Conservation (phyloP, 1,140 invertebrate genomes). For the Lepidostoma basale region DNA sequence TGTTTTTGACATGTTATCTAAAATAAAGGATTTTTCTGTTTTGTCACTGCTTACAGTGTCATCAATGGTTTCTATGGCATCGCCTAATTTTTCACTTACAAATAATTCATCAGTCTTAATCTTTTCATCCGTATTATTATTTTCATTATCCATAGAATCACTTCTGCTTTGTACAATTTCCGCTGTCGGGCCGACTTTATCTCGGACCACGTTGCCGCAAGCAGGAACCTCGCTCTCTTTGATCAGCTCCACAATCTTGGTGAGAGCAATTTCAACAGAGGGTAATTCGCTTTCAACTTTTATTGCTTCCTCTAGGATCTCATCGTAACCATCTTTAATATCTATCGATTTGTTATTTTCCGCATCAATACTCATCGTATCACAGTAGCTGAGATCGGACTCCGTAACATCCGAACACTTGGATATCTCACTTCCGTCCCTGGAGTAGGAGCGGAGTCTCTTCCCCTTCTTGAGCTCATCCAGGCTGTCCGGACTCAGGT, state of each 20-base stretch:
- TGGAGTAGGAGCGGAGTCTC: conserved; percentile 64
- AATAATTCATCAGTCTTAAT: conserved; percentile 46
- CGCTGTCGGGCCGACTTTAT: conserved; percentile 26
- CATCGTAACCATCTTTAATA: conserved; percentile 16
- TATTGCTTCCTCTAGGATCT: conserved; percentile 5
- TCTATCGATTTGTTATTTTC: conserved; percentile 43
- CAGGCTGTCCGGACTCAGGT: conserved; percentile 50
- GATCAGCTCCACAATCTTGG: conserved; percentile 44
- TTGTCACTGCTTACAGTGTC: conserved; percentile 49
- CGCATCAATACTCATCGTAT: conserved; percentile 52
- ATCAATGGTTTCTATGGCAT: conserved; percentile 44
- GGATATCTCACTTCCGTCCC: conserved; percentile 61
- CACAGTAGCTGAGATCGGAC: conserved; percentile 67
- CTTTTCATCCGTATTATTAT: conserved; percentile 47
- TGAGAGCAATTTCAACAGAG: conserved; percentile 43
- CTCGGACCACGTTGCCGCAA: neutral
- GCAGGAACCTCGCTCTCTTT: neutral
- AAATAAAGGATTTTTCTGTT: conserved; percentile 53
- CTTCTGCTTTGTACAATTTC: conserved; percentile 55
- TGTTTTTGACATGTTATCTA: conserved; percentile 57
- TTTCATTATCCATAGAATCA: conserved; percentile 48
- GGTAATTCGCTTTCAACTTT: conserved; percentile 8
- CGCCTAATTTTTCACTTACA: conserved; percentile 34
- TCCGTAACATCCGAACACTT: conserved; percentile 65
- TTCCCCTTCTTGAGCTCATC: conserved; percentile 61